Conservation (phyloP, 2,888 invertebrate species). For the Amphipoea lucens region DNA sequence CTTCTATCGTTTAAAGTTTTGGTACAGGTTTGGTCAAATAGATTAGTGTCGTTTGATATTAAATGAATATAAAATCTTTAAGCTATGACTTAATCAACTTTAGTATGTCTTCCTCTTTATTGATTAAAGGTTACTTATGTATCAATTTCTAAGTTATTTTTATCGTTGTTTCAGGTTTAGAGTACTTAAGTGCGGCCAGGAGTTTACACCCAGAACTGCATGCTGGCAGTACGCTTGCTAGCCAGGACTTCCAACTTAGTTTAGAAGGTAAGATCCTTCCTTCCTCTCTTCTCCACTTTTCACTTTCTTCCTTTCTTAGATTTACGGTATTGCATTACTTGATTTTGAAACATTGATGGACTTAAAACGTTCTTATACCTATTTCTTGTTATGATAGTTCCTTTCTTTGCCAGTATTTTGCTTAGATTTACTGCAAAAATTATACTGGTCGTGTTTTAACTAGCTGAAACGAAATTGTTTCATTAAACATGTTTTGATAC, state of each 20-base stretch:
- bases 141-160: constrained; percentile 7
- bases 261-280: constrained; percentile 93
- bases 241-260: constrained; percentile 97
- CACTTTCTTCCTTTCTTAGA: background rate
- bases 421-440: background rate
- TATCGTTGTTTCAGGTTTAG: constrained; percentile 83
- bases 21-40: constrained; percentile 34
- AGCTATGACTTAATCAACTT: constrained; percentile 38
- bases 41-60: constrained; percentile 28
- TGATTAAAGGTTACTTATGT: background rate
- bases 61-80: constrained; percentile 12
- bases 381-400: background rate
- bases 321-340: background rate
- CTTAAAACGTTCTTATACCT: too few relatives aligned
- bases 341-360: too few relatives aligned
- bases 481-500: background rate
- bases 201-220: constrained; percentile 91
- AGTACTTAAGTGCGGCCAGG: constrained; percentile 87
- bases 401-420: background rate
- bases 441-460: background rate
- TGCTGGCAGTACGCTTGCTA: constrained; percentile 93
- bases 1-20: constrained; percentile 51
- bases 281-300: background rate
- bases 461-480: background rate
- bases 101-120: background rate